A percentile compares a stretch with the other conserved stretches of the same genome.
Evolutionary conservation across 2,113 vertebrate species (phyloP).

Genomic region (Paedocypris sp.): DNA sequence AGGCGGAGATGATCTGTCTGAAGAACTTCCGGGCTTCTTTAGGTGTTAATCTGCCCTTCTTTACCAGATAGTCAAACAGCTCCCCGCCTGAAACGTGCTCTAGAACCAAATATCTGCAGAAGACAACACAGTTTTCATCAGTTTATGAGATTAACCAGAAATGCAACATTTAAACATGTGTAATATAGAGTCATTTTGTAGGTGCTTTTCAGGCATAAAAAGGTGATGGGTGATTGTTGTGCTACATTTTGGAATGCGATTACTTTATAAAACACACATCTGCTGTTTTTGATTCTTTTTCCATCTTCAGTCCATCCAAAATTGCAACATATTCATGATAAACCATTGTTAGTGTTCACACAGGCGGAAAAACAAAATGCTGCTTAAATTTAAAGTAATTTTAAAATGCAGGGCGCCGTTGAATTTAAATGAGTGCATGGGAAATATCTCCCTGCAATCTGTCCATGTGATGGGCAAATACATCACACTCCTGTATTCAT

Average conservation of each 20-base stretch:
- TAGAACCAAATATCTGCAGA: conserved; percentile 86
- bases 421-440: background rate
- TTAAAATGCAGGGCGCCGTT: conserved; percentile 8
- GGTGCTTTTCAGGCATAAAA: too few species aligned
- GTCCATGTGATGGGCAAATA: background rate
- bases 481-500: background rate
- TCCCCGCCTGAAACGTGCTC: conserved; percentile 96
- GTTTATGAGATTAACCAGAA: too few species aligned
- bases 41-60: conserved; percentile 91
- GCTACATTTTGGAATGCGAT: too few species aligned
- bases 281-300: too few species aligned
- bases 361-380: background rate
- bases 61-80: conserved; percentile 96
- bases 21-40: conserved; percentile 98
- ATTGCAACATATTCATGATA: too few species aligned
- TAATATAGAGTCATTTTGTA: too few species aligned
- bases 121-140: background rate
- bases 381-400: background rate
- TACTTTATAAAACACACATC: too few species aligned
- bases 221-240: too few species aligned
- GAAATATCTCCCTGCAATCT: background rate
- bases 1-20: conserved; percentile 97
- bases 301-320: too few species aligned
- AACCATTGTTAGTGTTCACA: too few species aligned
- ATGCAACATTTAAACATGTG: too few species aligned